Evolutionary conservation across 2,888 invertebrate genomes (phyloP).

Genomic region (Lacanobia oleracea): DNA sequence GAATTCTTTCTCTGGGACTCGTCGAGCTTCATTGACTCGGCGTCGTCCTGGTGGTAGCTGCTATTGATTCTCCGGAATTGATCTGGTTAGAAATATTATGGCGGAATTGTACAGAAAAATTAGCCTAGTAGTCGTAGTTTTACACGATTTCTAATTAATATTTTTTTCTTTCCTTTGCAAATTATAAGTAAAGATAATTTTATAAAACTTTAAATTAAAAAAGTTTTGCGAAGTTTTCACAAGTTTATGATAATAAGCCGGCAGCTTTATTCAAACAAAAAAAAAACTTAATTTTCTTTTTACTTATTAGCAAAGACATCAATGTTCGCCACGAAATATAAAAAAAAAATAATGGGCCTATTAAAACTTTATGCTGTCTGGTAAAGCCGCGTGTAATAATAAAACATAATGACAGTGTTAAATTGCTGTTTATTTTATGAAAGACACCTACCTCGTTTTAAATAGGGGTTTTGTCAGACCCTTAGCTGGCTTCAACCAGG

Average conservation of each 20-base stretch:
- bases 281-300: not conserved
- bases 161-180: too few species aligned
- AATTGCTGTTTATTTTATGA: not conserved
- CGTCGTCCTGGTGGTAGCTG: too few species aligned
- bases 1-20: too few species aligned
- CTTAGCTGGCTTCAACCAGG: too few species aligned
- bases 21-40: too few species aligned
- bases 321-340: not conserved
- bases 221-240: not conserved
- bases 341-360: not conserved
- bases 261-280: not conserved
- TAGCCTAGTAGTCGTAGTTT: too few species aligned
- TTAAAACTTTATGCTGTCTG: not conserved
- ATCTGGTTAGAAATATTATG: too few species aligned
- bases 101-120: too few species aligned
- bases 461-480: too few species aligned
- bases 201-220: not conserved
- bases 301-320: conserved; percentile 6
- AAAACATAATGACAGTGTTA: not conserved
- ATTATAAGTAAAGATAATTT: not conserved
- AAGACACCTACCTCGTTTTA: too few species aligned
- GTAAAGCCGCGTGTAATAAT: not conserved
- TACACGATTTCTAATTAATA: too few species aligned
- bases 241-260: not conserved
- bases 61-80: too few species aligned